phyloP scores from a whole-genome alignment of 2,888 invertebrate genomes.

The Amiota mariae region DNA sequence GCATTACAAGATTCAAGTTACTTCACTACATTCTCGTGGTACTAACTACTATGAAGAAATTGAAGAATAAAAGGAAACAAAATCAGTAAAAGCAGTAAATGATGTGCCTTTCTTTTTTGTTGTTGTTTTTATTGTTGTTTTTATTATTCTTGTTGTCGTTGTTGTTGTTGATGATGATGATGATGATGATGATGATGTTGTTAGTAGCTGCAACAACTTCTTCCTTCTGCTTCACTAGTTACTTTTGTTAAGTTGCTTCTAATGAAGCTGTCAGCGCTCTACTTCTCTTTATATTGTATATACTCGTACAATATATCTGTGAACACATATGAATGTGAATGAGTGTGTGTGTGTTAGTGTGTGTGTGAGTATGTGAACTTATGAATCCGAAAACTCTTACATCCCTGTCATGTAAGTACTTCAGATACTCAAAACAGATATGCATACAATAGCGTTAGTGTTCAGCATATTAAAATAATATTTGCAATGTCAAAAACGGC shows the following conservation, averaged over 20 bases:
- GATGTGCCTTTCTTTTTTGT: no score
- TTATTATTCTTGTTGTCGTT: neutral
- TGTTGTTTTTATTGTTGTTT: no score
- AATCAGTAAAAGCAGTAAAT: no score
- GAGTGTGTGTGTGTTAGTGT: constrained; percentile 32
- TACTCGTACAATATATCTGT: no score
- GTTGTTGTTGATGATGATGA: neutral
- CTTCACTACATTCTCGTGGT: no score
- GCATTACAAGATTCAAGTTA: no score
- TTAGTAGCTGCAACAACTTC: neutral
- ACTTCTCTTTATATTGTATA: no score
- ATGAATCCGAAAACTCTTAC: constrained; percentile 15
- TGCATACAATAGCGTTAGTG: constrained; percentile 11
- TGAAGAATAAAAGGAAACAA: no score
- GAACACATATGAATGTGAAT: constrained; percentile 19
- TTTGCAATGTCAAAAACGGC: constrained; percentile 57
- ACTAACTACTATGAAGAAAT: no score
- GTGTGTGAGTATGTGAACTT: constrained; percentile 36
- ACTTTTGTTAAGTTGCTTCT: constrained; percentile 4
- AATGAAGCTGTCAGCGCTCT: constrained; percentile 19
- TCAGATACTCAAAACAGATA: neutral
- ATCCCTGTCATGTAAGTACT: neutral
- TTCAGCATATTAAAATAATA: constrained; percentile 64
- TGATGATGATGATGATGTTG: neutral
- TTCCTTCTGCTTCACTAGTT: neutral